Evolutionary conservation across 2,797 vertebrate species (phyloP), one percentile per base, ranked within the genome.

Genomic region (Pseudocheirus occidentalis): DNA sequence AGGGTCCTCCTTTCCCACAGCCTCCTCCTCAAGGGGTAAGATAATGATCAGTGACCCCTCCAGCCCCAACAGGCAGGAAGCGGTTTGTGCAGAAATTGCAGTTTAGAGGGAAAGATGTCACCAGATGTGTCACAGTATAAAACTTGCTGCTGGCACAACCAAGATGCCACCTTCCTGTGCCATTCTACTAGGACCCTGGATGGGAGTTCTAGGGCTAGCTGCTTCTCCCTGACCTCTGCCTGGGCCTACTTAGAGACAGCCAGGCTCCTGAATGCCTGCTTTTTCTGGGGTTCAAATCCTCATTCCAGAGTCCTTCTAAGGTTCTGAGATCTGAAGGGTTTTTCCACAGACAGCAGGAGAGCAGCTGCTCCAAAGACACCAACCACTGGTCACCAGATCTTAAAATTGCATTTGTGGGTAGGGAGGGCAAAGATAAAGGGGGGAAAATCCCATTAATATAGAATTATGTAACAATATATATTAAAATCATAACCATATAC

Each of bases 401-500:
- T 66, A 94, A 96, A 97, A 34, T 90, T 59, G 93, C 95, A 91
- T 91, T 95, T 92, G 55, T 95, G 91, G 94, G 91, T 28, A 12
- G 96, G 93, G 95, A 95, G 73, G 95, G 73, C 40, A 87, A 87
- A 87, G 97, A 52, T 14, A 34, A 93, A 40, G 57, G 73, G 87
- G 92, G 92, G 92, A 46, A 10, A 57, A 34, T 94, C 93, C 96
- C 94, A 50, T 92, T 96, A 95, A 97, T 97, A 96, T 21, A 97
- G 98, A 95, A 89, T 87, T 97, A 97, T 96, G 46, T 97, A 92
- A 90, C 97, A 94, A 59, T 98, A 98, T 98, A 98, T 98, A 97
- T 98, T 98, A 97, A 97, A 97, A 96, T 97, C 97, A 95, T 95
- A 97, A 97, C 95, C 96, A 94, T 95, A 97, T 95, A 95, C 55